Percentiles rank a stretch among this genome's conserved stretches.
Conservation (phyloP, 37 sponge, comb jelly and placozoan genomes). For the Tethya wilhelma region DNA sequence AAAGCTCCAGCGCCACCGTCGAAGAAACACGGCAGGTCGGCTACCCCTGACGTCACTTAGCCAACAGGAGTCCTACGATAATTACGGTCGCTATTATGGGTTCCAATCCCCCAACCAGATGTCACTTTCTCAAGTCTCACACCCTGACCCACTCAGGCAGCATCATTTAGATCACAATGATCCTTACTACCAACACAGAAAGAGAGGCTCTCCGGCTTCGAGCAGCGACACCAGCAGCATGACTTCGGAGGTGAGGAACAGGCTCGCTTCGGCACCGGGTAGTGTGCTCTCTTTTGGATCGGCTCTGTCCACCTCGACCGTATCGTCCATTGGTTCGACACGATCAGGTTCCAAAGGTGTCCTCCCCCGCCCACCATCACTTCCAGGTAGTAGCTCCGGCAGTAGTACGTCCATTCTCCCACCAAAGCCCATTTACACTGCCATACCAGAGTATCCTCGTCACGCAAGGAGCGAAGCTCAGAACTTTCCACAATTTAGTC, state of each 20-base stretch:
- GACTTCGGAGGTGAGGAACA: slow-evolving; percentile 40
- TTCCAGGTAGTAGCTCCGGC: slow-evolving; percentile 13
- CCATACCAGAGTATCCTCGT: slow-evolving; percentile 8
- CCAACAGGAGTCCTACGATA: slow-evolving; percentile 30
- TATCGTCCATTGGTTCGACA: slow-evolving; percentile 35
- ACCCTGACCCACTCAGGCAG: slow-evolving; percentile 17
- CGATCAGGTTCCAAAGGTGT: slow-evolving; percentile 18
- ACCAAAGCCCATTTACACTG: background rate
- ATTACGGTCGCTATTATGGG: background rate
- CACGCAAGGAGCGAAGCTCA: background rate
- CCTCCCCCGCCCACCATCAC: slow-evolving; percentile 50
- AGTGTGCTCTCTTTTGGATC: slow-evolving; percentile 66
- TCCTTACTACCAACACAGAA: slow-evolving; percentile 27
- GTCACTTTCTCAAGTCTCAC: slow-evolving; percentile 40
- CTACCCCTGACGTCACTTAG: slow-evolving; percentile 12
- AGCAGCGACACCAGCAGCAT: slow-evolving; percentile 78
- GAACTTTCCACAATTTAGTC: background rate
- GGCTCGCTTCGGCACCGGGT: slow-evolving; percentile 74
- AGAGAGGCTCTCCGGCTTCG: slow-evolving; percentile 62
- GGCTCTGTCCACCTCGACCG: slow-evolving; percentile 33
- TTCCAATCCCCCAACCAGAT: slow-evolving; percentile 7
- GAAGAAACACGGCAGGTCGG: background rate
- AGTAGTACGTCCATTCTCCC: slow-evolving; percentile 20
- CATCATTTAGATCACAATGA: background rate
- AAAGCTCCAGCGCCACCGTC: background rate